phyloP scores from a whole-genome alignment of 2,113 vertebrate genomes.

The Laterallus jamaicensis region DNA sequence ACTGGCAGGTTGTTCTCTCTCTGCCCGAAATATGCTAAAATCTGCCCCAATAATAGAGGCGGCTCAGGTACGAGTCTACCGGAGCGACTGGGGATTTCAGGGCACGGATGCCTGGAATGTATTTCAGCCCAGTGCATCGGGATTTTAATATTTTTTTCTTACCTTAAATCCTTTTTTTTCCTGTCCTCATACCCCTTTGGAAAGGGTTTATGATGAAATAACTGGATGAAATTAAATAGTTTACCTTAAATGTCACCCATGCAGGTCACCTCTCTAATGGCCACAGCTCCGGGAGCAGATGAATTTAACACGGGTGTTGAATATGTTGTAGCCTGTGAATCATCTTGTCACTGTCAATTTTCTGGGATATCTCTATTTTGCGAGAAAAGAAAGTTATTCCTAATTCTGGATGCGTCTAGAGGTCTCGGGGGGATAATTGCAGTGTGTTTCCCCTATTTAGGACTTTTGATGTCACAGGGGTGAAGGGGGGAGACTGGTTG shows the following conservation, averaged over 20 bases:
- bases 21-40: constrained; percentile 40
- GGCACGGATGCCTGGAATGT: background rate
- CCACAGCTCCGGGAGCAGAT: constrained; percentile 89
- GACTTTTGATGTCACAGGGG: constrained; percentile 79
- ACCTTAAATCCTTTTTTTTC: background rate
- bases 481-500: constrained; percentile 70
- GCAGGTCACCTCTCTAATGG: constrained; percentile 88
- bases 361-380: constrained; percentile 98
- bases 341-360: constrained; percentile 99
- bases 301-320: constrained; percentile 97
- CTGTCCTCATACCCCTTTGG: constrained; percentile 48
- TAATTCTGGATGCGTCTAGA: constrained; percentile 78
- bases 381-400: constrained; percentile 85
- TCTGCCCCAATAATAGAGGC: constrained; percentile 33
- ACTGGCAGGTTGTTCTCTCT: constrained; percentile 45
- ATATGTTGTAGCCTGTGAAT: constrained; percentile 91
- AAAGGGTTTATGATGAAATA: constrained; percentile 81
- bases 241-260: constrained; percentile 94
- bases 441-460: constrained; percentile 78
- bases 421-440: constrained; percentile 82
- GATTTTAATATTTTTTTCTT: background rate
- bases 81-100: background rate
- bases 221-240: constrained; percentile 88
- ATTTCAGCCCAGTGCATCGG: background rate
- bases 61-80: constrained; percentile 31